Percentiles rank a stretch among this genome's conserved stretches.
These are phyloP conservation scores for Lepidostoma basale DNA, from an alignment of 1,140 invertebrate genomes.

Conservation along the genomic window DNA sequence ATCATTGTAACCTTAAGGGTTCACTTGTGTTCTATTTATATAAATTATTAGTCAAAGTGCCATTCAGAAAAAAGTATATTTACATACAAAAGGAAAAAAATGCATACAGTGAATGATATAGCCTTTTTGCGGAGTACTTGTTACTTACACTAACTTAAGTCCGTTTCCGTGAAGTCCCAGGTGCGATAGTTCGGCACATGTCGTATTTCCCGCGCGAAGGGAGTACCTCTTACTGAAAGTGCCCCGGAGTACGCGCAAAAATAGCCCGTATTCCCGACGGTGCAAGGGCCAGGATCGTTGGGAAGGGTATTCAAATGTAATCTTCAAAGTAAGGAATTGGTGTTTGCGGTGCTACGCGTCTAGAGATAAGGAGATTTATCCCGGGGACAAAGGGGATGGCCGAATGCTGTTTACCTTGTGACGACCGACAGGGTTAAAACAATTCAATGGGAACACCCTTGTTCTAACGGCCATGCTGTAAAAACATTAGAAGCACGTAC, in stretches of 20 bases:
- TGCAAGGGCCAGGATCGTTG: background rate
- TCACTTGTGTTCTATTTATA: too few relatives aligned
- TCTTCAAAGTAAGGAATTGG: conserved; percentile 27
- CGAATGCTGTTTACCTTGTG: conserved; percentile 25
- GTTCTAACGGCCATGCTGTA: background rate
- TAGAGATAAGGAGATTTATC: conserved; percentile 40
- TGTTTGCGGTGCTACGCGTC: conserved; percentile 32
- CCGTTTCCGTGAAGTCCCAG: conserved; percentile 1
- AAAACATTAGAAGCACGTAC: too few relatives aligned
- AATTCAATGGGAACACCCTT: background rate
- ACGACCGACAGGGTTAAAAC: conserved; percentile 1
- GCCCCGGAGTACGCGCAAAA: background rate
- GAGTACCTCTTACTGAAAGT: background rate
- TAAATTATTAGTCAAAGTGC: too few relatives aligned
- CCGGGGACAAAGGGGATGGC: conserved; percentile 10
- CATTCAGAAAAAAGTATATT: too few relatives aligned
- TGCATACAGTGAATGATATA: too few relatives aligned
- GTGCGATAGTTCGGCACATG: conserved; percentile 25
- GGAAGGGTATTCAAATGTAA: conserved; percentile 1
- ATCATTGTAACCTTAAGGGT: too few relatives aligned
- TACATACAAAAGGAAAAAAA: too few relatives aligned
- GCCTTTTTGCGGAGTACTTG: too few relatives aligned
- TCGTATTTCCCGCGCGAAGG: conserved; percentile 26
- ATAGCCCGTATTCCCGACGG: background rate
- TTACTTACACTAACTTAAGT: too few relatives aligned